These are phyloP conservation scores for Rotaria magnacalcarata DNA, from an alignment of 2,888 invertebrate genomes.

Conservation along the genomic window DNA sequence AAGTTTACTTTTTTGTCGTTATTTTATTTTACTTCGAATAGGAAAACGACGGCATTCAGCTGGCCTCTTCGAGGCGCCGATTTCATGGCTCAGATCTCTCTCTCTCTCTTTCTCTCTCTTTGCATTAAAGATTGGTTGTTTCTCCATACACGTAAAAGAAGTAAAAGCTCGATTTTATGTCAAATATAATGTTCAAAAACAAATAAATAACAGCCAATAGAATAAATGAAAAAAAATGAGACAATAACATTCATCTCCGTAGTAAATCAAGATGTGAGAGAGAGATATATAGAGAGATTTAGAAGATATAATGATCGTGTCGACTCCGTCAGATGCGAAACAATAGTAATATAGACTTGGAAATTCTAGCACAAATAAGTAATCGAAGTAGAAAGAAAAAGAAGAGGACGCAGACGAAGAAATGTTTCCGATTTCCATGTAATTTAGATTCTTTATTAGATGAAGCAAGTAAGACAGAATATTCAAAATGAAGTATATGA, in stretches of 20 bases:
- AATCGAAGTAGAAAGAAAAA: not conserved
- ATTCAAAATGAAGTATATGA: too few species aligned
- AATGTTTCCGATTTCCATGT: not conserved
- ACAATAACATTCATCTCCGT: not conserved
- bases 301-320: not conserved
- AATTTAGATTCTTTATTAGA: not conserved
- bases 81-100: not conserved
- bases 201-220: not conserved
- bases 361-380: not conserved
- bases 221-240: not conserved
- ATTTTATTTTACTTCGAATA: not conserved
- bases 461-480: not conserved
- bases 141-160: not conserved
- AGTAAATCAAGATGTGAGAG: not conserved
- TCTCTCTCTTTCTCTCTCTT: not conserved
- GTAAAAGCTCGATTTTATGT: not conserved
- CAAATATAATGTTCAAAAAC: not conserved
- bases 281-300: not conserved
- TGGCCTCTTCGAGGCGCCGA: not conserved
- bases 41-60: too few species aligned
- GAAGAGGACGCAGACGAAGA: not conserved
- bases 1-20: not conserved
- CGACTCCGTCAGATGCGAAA: not conserved
- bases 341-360: not conserved
- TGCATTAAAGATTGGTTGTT: not conserved